phyloP scores from a whole-genome alignment of 92 coral and sea anemone species.

The Blastomussa wellsi region DNA sequence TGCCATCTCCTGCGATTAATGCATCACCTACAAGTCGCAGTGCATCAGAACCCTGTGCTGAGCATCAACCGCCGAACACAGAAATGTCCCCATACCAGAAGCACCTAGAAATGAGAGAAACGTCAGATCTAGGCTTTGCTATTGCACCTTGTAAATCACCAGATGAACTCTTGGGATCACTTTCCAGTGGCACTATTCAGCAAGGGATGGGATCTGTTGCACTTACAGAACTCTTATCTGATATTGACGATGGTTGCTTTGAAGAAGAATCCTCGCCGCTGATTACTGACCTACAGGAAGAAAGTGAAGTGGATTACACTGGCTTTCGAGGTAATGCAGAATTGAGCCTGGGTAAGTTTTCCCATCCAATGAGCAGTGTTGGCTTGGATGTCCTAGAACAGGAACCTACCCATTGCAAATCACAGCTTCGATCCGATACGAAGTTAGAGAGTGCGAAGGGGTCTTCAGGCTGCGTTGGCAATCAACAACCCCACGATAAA shows the following conservation, averaged over 20 bases:
- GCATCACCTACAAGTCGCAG: neutral
- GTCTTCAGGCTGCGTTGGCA: neutral
- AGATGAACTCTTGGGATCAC: constrained; percentile 22
- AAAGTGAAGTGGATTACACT: neutral
- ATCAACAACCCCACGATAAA: neutral
- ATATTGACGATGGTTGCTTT: neutral
- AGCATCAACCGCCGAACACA: neutral
- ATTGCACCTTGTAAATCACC: neutral
- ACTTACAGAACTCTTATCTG: neutral
- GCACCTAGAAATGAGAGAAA: neutral
- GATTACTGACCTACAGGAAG: constrained; percentile 19
- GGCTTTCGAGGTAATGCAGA: constrained; percentile 30
- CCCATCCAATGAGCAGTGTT: neutral
- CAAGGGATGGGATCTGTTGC: neutral
- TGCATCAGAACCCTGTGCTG: neutral
- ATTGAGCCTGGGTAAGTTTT: constrained; percentile 28
- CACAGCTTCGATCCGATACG: neutral
- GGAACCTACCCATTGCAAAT: neutral
- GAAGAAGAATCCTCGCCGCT: constrained; percentile 9
- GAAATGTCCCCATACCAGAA: neutral
- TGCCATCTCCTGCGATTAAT: neutral
- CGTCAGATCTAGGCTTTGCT: neutral
- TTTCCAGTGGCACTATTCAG: neutral
- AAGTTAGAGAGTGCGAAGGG: neutral
- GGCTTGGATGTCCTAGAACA: constrained; percentile 3